Evolutionary conservation across 2,888 invertebrate genomes (phyloP).

Genomic region (Limnephilus lunatus): DNA sequence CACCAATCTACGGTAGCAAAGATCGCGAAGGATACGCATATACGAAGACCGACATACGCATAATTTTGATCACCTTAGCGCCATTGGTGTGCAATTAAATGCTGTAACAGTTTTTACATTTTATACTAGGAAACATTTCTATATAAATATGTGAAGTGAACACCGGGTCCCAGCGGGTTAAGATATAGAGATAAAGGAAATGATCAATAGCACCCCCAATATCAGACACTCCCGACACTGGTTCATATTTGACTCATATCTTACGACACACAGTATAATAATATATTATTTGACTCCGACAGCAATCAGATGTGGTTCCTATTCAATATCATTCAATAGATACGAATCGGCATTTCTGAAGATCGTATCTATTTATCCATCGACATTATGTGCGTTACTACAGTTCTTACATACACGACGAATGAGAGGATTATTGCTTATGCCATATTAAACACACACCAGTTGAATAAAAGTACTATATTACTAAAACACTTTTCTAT

Average conservation of each 20-base stretch:
- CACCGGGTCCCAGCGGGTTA: background rate
- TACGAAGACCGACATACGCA: too few relatives aligned
- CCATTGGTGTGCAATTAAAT: too few relatives aligned
- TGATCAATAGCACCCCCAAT: background rate
- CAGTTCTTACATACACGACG: background rate
- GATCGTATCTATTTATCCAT: background rate
- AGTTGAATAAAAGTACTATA: background rate
- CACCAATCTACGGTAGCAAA: too few relatives aligned
- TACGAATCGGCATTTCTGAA: slow-evolving; percentile 38
- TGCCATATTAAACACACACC: background rate
- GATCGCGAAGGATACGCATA: too few relatives aligned
- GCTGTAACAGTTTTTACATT: too few relatives aligned
- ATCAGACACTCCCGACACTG: background rate
- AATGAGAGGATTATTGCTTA: background rate
- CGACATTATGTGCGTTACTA: background rate
- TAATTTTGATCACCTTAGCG: too few relatives aligned
- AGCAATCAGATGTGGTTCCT: slow-evolving; percentile 31
- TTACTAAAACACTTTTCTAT: background rate
- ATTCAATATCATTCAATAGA: slow-evolving; percentile 16
- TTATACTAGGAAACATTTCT: too few relatives aligned
- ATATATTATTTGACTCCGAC: slow-evolving; percentile 23
- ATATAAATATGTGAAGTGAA: background rate
- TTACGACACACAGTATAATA: background rate
- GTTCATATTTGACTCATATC: background rate
- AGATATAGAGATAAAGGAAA: background rate